Conservation (phyloP, 1,140 invertebrate genomes). For the Dreissena polymorpha region DNA sequence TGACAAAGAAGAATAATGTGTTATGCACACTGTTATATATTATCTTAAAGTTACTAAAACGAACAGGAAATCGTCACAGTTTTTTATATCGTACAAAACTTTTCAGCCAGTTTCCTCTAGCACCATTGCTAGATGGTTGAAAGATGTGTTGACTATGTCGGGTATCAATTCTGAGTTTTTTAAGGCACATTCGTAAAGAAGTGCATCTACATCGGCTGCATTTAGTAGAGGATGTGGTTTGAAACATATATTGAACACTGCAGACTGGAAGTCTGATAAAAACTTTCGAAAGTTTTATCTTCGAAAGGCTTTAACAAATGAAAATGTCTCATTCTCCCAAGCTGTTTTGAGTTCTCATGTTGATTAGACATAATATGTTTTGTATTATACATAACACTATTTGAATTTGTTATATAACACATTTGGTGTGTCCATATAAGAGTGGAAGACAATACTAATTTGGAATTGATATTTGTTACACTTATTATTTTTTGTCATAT, state of each 20-base stretch:
- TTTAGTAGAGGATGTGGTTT: conserved; percentile 12
- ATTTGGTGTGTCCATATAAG: neutral
- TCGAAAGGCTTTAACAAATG: neutral
- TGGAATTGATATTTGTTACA: too few species aligned
- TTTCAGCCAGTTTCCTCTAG: neutral
- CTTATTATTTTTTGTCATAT: neutral
- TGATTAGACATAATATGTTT: neutral
- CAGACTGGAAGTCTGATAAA: conserved; percentile 20
- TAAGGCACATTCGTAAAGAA: neutral
- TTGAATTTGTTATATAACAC: neutral
- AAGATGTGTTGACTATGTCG: neutral
- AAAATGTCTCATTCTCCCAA: neutral
- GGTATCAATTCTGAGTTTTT: neutral
- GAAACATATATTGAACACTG: neutral
- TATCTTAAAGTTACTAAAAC: conserved; percentile 39
- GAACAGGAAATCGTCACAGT: conserved; percentile 19
- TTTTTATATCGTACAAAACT: conserved; percentile 10
- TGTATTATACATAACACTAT: neutral
- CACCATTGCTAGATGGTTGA: conserved; percentile 11
- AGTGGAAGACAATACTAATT: neutral
- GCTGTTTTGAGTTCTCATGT: neutral
- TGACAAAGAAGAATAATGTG: conserved; percentile 3
- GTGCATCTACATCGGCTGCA: neutral
- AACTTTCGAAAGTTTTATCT: conserved; percentile 21
- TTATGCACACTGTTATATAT: conserved; percentile 17